Evolutionary conservation across 2,113 vertebrate genomes (phyloP), one percentile per base, ranked within the genome.

Genomic region (Apteryx owenii): DNA sequence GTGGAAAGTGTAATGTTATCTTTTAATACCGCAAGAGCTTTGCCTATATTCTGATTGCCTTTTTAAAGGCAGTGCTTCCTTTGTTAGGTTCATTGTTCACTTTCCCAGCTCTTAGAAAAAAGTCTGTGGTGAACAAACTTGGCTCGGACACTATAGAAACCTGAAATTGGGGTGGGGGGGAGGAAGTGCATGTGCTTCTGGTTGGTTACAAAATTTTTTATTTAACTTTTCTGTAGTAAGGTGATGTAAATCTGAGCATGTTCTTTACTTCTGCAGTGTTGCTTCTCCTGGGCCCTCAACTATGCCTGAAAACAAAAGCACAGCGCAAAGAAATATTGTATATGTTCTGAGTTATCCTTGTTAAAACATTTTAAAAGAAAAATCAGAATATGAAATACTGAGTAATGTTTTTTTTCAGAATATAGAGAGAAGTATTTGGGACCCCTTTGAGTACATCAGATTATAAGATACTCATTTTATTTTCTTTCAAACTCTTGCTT

Each of bases 101-200:
- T 77, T 88, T 40, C 19, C 9, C 8, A 33, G 10, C 13, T 17
- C 11, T 65, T 46, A 25, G 10, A 20, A 77, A 76, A 46, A 23
- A 61, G 23, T 28, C 18, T 38, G 10, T 40, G 1, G 62, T 81
- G 70, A 85, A 58, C 4, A 77, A 81, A 61, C 77, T 16, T n/a
- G 9, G 11, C 33, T 56, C 38, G 89, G 46, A 11, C 14, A 56
- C 8, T 78, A 29, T 58, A 40, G 38, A 85, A 78, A 18, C 12
- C 22, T 33, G 6, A 36, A 26, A 2, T 62, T 60, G 12, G 10
- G 2, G 0, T 48, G 8, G 7, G 2, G 1, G 71, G 12, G 13
- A 29, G 53, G 54, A 80, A 71, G 21, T 69, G 13, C 12, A 33
- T 75, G 8, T 20, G 40, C 3, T 9, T 81, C 9, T 31, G 48